A percentile compares a stretch with the other conserved stretches of the same genome.
These are phyloP conservation scores for Engraulis encrasicolus DNA, from an alignment of 2,113 vertebrate species.

Conservation along the genomic window DNA sequence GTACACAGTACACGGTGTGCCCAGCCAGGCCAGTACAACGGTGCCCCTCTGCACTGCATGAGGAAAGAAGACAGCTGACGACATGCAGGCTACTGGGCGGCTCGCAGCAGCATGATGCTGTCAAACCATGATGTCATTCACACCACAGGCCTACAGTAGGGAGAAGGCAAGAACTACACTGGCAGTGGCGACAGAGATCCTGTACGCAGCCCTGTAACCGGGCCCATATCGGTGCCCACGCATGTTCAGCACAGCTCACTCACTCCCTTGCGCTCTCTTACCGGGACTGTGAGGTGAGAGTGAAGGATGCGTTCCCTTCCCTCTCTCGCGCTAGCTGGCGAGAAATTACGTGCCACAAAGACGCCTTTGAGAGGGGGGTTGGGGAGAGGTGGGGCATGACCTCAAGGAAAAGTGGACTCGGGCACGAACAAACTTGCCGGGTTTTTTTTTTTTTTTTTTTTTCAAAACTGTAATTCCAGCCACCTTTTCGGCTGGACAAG, in stretches of 20 bases:
- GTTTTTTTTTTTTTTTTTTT: too few relatives aligned
- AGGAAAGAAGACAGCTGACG: not conserved
- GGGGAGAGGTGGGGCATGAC: conserved; percentile 9
- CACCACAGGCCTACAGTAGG: not conserved
- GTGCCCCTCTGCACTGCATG: not conserved
- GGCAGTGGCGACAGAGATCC: not conserved
- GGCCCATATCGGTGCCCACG: not conserved
- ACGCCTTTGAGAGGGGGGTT: conserved; percentile 19
- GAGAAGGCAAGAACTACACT: not conserved
- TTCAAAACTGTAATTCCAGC: not conserved
- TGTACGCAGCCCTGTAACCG: not conserved
- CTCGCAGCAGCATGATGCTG: not conserved
- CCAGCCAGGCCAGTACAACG: not conserved
- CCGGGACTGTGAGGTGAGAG: too few relatives aligned
- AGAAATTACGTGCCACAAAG: conserved; percentile 13
- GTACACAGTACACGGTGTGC: not conserved
- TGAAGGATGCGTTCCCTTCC: not conserved
- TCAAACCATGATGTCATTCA: conserved; percentile 6
- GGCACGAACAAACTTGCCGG: not conserved
- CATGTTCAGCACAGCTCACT: too few relatives aligned
- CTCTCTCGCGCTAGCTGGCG: too few relatives aligned
- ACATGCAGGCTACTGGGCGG: not conserved
- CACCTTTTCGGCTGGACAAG: conserved; percentile 11
- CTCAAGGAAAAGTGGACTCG: conserved; percentile 27
- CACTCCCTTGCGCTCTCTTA: not conserved